Evolutionary conservation across 2,113 vertebrate genomes (phyloP), one percentile per base, ranked within the genome.

Genomic region (Athene cunicularia): DNA sequence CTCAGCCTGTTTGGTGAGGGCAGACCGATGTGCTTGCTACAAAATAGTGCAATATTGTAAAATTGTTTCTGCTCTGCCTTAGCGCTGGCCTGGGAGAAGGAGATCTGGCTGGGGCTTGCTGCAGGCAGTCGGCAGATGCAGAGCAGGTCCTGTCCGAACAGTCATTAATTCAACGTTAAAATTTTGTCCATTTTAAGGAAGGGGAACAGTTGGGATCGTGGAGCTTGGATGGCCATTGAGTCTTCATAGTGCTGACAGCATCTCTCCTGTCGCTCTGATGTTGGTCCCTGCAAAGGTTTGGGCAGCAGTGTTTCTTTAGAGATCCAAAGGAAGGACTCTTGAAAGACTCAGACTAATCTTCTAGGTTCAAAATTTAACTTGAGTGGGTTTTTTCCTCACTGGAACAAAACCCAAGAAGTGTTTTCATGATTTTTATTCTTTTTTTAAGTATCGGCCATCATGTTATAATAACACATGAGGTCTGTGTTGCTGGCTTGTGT

Each of bases 241-340:
- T 6, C 33, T n/a, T 8, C 14, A 4, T 22, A 6, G 55, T 0
- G 0, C 55, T 0, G 2, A 12, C 33, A 9, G 41, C 22, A 18
- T 13, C 43, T 50, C 13, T 86, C 11, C 49, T 52, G 58, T 26
- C 2, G 5, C 89, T 35, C 47, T 2, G 6, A 0, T 33, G 21
- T 10, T 71, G 73, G 45, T 49, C 19, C n/a, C 66, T 59, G 62
- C 52, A 17, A 43, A 77, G 11, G 9, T 76, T 74, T 52, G 27
- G 55, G 59, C 68, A 89, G 41, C 16, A 17, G 43, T 2, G 2
- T 39, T 71, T 6, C 27, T 16, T 12, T 8, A 45, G 27, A 43
- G 49, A 12, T 56, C 53, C 11, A 9, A 18, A 55, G 41, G 45
- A 32, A 32, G 28, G 35, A 18, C 8, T 59, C 35, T 7, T 47